phyloP scores from a whole-genome alignment of 2,797 vertebrate genomes.

The Cynopterus sphinx region DNA sequence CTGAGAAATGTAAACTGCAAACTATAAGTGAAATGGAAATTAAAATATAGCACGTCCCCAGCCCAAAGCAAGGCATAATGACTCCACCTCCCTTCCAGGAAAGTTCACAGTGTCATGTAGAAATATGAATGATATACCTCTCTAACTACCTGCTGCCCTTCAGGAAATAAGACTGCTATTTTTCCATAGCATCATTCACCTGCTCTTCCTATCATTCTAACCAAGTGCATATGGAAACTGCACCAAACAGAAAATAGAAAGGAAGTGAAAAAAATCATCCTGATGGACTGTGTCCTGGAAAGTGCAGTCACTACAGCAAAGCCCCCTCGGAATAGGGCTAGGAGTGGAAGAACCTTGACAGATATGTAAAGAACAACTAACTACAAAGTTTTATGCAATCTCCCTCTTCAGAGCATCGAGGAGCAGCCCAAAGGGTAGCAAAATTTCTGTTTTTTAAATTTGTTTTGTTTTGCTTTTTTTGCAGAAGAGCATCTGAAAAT shows the following conservation, averaged over 20 bases:
- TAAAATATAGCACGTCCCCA: neutral
- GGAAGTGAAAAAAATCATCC: neutral
- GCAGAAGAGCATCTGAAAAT: neutral
- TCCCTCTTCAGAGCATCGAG: neutral
- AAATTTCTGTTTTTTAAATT: too few species aligned
- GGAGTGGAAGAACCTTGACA: neutral
- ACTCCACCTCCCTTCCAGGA: neutral
- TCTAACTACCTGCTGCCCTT: neutral
- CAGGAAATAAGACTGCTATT: neutral
- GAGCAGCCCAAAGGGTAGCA: too few species aligned
- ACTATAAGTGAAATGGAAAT: neutral
- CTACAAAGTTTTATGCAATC: neutral
- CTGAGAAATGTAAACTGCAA: neutral
- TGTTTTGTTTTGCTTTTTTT: too few species aligned
- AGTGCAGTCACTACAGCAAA: accelerated
- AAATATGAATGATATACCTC: accelerated
- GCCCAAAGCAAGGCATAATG: too few species aligned
- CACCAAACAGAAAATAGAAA: neutral
- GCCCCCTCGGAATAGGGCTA: neutral
- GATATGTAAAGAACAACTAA: too few species aligned
- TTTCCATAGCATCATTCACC: neutral
- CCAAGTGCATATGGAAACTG: neutral
- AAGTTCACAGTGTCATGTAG: accelerated
- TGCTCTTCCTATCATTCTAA: neutral
- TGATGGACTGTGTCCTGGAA: neutral